Conservation (phyloP, 2,113 vertebrate genomes). For the Channa maculata region DNA sequence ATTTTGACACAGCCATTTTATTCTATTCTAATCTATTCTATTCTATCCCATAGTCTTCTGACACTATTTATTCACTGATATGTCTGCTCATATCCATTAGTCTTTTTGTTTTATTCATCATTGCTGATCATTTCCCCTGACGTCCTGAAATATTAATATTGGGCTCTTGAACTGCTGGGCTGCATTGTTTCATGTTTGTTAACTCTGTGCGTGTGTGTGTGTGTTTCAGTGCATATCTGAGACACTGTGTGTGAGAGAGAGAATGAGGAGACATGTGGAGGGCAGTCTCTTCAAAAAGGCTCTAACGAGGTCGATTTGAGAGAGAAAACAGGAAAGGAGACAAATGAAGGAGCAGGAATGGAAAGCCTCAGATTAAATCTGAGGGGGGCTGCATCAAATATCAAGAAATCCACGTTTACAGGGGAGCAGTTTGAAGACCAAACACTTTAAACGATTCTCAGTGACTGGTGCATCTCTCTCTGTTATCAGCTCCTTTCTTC, state of each 20-base stretch:
- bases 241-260: not conserved
- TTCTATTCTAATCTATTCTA: constrained; percentile 5
- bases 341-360: constrained; percentile 13
- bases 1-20: not conserved
- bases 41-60: constrained; percentile 13
- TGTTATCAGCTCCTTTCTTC: constrained; percentile 29
- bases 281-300: constrained; percentile 19
- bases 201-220: constrained; percentile 26
- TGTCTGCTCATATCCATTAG: constrained; percentile 56
- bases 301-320: constrained; percentile 16
- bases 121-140: constrained; percentile 55
- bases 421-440: constrained; percentile 19
- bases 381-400: constrained; percentile 83
- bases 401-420: constrained; percentile 79
- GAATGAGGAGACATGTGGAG: not conserved
- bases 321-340: constrained; percentile 66
- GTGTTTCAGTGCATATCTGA: constrained; percentile 3
- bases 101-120: constrained; percentile 71
- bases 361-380: constrained; percentile 74
- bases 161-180: constrained; percentile 53
- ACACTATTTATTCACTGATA: constrained; percentile 41
- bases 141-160: constrained; percentile 81
- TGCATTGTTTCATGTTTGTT: constrained; percentile 45
- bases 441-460: constrained; percentile 12
- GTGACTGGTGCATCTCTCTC: constrained; percentile 12